phyloP scores from a whole-genome alignment of 2,113 vertebrate genomes.

The Chloebia gouldiae region DNA sequence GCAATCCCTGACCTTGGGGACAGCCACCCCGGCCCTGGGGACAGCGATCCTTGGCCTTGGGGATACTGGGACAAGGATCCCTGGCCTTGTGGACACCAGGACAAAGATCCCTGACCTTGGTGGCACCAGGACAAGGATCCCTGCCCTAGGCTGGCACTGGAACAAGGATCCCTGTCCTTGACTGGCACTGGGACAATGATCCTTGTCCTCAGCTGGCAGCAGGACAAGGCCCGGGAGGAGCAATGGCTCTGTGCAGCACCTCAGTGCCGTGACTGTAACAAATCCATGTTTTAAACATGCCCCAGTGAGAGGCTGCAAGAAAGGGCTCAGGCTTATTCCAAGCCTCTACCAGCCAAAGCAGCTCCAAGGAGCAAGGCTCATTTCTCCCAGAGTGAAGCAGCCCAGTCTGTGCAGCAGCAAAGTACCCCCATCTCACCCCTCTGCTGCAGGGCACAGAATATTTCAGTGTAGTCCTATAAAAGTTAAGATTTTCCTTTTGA shows the following conservation, averaged over 20 bases:
- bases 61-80: not conserved
- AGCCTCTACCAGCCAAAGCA: not conserved
- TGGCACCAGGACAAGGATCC: accelerated
- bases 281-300: not conserved
- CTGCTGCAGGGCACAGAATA: not conserved
- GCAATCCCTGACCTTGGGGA: not conserved
- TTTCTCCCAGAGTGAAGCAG: not conserved
- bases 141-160: not conserved
- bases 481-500: not conserved
- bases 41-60: not conserved
- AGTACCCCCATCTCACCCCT: not conserved
- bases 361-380: not conserved
- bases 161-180: not conserved
- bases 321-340: too few relatives aligned
- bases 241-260: not conserved
- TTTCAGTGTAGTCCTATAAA: not conserved
- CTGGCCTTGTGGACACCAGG: too few relatives aligned
- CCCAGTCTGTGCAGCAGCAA: not conserved
- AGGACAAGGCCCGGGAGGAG: not conserved
- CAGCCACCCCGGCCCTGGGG: too few relatives aligned
- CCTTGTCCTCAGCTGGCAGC: not conserved
- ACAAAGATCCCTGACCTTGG: not conserved
- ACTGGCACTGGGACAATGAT: not conserved
- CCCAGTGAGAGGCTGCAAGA: not conserved
- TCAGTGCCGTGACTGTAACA: not conserved